Conservation (phyloP, 1,140 invertebrate genomes). For the Drosophila suzukii region DNA sequence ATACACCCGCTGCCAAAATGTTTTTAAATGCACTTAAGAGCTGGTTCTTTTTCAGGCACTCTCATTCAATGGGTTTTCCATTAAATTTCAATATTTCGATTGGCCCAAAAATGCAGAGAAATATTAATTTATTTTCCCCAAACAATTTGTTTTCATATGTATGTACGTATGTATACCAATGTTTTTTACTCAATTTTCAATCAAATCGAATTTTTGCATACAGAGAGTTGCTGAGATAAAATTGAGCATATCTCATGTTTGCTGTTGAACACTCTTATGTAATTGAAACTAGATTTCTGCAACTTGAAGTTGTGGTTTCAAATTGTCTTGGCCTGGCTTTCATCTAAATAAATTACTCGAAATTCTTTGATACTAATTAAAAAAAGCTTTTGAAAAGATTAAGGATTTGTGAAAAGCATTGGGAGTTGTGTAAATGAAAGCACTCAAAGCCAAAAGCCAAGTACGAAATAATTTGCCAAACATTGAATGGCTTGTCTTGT, state of each 20-base stretch:
- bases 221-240: neutral
- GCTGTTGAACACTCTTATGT: conserved; percentile 14
- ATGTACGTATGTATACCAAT: conserved; percentile 6
- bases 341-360: conserved; percentile 46
- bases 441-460: conserved; percentile 39
- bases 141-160: conserved; percentile 39
- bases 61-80: conserved; percentile 27
- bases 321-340: conserved; percentile 40
- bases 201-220: conserved; percentile 13
- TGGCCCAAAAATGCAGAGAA: conserved; percentile 1
- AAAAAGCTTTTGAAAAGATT: conserved; percentile 45
- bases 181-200: conserved; percentile 38
- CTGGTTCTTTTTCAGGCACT: conserved; percentile 2
- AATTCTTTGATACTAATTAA: conserved; percentile 49
- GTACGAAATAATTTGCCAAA: conserved; percentile 22
- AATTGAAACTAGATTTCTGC: conserved; percentile 37
- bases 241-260: conserved; percentile 10
- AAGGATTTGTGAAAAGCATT: conserved; percentile 27
- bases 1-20: conserved; percentile 57
- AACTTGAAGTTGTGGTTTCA: conserved; percentile 26
- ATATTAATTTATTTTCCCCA: conserved; percentile 30
- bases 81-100: conserved; percentile 48
- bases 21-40: conserved; percentile 35
- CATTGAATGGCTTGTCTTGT: conserved; percentile 23
- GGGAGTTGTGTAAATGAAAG: conserved; percentile 21